Evolutionary conservation across 2,888 invertebrate species (phyloP).

Genomic region (Podabrus alpinus): DNA sequence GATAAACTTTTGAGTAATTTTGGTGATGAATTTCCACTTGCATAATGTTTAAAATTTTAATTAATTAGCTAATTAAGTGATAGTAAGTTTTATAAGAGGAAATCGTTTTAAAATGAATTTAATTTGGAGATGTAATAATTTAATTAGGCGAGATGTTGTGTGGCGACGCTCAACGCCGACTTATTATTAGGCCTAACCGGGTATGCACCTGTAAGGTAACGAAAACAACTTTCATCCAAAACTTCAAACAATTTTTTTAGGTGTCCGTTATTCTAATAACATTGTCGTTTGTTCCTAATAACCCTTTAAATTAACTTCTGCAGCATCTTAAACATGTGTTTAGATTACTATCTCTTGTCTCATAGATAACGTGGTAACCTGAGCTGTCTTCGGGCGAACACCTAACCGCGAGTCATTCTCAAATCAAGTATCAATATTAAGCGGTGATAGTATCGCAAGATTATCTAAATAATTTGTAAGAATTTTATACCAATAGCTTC

Average conservation of each 20-base stretch:
- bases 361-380: conserved; percentile 25
- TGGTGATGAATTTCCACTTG: not conserved
- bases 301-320: conserved; percentile 23
- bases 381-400: conserved; percentile 8
- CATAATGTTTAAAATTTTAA: not conserved
- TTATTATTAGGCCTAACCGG: not conserved
- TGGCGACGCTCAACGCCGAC: not conserved
- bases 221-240: not conserved
- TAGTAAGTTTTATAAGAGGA: not conserved
- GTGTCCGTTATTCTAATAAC: not conserved
- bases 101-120: not conserved
- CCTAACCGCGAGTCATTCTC: conserved; percentile 16
- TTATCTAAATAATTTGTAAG: conserved; percentile 8
- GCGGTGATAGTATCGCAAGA: conserved; percentile 16
- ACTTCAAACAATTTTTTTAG: not conserved
- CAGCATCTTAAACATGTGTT: conserved; percentile 38
- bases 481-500: conserved; percentile 1
- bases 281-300: conserved; percentile 10
- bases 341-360: conserved; percentile 39
- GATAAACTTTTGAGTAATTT: not conserved
- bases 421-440: conserved; percentile 11
- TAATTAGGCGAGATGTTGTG: not conserved
- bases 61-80: not conserved
- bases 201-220: not conserved
- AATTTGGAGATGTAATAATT: not conserved